Base-by-base conservation (phyloP, 2,113 vertebrate species). In the Oplegnathus fasciatus region DNA sequence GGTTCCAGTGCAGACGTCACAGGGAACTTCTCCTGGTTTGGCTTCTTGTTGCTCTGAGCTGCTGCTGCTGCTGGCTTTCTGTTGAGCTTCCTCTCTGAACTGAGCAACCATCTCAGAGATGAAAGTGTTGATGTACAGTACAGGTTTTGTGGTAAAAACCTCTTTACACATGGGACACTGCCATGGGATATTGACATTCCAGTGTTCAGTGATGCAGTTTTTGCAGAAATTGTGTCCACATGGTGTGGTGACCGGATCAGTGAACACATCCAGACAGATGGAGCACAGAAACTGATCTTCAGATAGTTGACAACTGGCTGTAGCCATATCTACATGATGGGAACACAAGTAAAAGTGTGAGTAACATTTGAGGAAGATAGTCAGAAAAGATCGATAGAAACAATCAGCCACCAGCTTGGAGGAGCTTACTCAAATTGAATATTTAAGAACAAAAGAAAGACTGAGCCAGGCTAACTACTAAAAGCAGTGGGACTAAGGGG, bases 161-260 rank as follows among this genome's bases (percentile, higher is more conserved):
- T 52, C 6, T 18, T 66, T 57, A 22, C 79, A 82, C 34, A 74
- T 8, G 0, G 78, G 78, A 64, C 78, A 80, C 30, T 1, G 2
- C 1, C 9, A 65, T 13, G 0, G 17, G 34, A 15, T 26, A 4
- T 4, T 55, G 1, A 6, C 20, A 3, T 58, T 26, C 69, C 69
- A 74, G 48, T 65, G 34, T 28, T 55, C 9, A 34, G 48, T 54
- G 44, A 81, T 81, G 78, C 78, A 81, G 68, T 0, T 54, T 65
- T 81, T 72, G 44, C 78, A 81, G 34, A 37, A 37, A 6, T 37
- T 37, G 34, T 37, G 34, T 37, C 34, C 34, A 37, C 34, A 37
- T 37, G 34, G 34, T 37, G 6, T 37, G 34, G 34, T 37, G 34
- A 37, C 34, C 6, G 34, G 34, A 37, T 37, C 34, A 37, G 34